Evolutionary conservation across 1,140 invertebrate species (phyloP).

Genomic region (Diachasmimorpha longicaudata): DNA sequence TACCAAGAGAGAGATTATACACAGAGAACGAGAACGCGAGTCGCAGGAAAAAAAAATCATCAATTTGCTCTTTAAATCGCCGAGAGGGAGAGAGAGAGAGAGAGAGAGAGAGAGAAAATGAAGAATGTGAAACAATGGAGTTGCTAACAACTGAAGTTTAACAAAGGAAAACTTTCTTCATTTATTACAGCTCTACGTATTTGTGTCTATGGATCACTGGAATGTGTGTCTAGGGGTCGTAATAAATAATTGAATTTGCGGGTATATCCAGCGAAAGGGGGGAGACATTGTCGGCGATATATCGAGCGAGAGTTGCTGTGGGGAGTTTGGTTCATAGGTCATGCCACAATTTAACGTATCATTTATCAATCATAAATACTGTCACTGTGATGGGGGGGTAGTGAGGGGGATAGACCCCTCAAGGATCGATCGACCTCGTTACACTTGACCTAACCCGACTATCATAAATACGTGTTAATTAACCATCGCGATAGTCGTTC

Average conservation of each 20-base stretch:
- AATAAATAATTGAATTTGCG: background rate
- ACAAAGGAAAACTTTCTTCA: no score
- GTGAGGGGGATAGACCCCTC: background rate
- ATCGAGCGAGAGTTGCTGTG: background rate
- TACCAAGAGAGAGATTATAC: background rate
- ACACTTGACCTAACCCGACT: background rate
- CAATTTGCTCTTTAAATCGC: background rate
- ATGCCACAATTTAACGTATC: slow-evolving; percentile 14
- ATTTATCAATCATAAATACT: slow-evolving; percentile 19
- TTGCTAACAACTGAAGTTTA: no score
- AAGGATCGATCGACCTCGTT: slow-evolving; percentile 9
- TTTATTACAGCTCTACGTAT: no score
- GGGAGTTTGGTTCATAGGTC: slow-evolving; percentile 17
- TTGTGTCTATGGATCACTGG: background rate
- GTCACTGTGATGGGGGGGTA: background rate
- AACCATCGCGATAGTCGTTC: background rate
- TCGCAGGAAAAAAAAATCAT: background rate
- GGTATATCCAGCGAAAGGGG: background rate
- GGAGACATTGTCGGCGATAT: background rate
- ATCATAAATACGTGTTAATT: slow-evolving; percentile 3
- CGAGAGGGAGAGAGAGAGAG: no score
- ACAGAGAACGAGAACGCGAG: background rate
- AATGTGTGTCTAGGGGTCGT: background rate
- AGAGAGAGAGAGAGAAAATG: no score
- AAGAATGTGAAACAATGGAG: background rate